Conservation (phyloP, 2,888 invertebrate species). For the Temnothorax unifasciatus region DNA sequence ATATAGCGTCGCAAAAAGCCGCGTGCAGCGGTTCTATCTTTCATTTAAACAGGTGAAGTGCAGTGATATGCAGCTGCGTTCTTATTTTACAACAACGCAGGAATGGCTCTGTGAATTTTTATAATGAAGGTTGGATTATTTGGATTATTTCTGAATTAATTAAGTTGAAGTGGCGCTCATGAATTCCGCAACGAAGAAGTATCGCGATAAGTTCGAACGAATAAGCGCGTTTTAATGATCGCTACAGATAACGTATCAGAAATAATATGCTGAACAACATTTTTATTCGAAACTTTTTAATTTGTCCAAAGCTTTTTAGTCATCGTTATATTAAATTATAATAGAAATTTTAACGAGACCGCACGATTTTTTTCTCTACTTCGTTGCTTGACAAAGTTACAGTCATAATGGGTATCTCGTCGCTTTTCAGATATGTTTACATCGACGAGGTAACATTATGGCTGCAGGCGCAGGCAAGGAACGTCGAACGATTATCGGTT, state of each 20-base stretch:
- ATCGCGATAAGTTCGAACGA: background rate
- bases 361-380: background rate
- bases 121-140: background rate
- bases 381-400: conserved; percentile 9
- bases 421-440: conserved; percentile 44
- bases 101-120: conserved; percentile 10
- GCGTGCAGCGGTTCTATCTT: background rate
- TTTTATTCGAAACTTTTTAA: background rate
- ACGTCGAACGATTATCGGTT: conserved; percentile 64
- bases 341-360: conserved; percentile 3
- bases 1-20: conserved; percentile 12
- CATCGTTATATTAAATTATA: background rate
- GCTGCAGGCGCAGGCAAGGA: conserved; percentile 39
- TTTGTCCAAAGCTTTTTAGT: background rate
- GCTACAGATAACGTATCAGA: background rate
- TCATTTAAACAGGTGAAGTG: conserved; percentile 16
- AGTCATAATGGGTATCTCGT: conserved; percentile 27
- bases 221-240: background rate
- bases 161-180: background rate
- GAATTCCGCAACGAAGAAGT: background rate
- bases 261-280: background rate
- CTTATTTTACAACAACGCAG: background rate
- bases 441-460: conserved; percentile 29
- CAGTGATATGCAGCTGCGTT: conserved; percentile 10
- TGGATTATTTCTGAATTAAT: background rate